phyloP scores from a whole-genome alignment of 35 echinoderm and acorn worm species.

The Diadema setosum region DNA sequence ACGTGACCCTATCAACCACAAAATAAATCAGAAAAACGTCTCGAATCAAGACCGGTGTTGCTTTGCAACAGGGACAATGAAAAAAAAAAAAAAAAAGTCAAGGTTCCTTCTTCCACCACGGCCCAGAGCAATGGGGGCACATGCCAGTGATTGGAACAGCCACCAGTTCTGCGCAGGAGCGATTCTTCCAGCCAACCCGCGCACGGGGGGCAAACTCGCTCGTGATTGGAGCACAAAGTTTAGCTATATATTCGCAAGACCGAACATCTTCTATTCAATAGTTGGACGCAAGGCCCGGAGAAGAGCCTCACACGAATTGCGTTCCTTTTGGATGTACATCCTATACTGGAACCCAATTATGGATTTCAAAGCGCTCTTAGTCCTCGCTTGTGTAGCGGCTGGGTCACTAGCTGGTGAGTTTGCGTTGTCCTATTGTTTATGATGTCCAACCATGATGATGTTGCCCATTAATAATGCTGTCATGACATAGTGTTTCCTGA shows the following conservation, averaged over 20 bases:
- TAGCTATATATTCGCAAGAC: not conserved
- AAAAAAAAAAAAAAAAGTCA: too few species aligned
- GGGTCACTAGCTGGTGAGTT: not conserved
- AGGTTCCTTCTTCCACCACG: too few species aligned
- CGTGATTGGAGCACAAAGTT: not conserved
- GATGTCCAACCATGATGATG: too few species aligned
- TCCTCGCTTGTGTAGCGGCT: slow-evolving; percentile 23
- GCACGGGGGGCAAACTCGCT: not conserved
- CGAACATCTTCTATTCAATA: not conserved
- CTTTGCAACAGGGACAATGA: too few species aligned
- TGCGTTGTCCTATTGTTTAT: not conserved
- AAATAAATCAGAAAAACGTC: too few species aligned
- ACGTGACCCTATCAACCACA: too few species aligned
- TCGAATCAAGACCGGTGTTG: too few species aligned
- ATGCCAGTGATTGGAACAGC: not conserved
- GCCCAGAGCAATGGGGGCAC: not conserved
- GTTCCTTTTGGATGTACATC: not conserved
- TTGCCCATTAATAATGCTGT: too few species aligned
- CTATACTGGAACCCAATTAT: slow-evolving; percentile 9
- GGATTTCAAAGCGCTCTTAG: slow-evolving; percentile 13
- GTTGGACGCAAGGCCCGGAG: not conserved
- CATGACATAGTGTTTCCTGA: too few species aligned
- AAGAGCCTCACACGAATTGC: not conserved
- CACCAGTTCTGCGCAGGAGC: not conserved
- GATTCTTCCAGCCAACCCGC: not conserved